Evolutionary conservation across 2,888 invertebrate species (phyloP).

Genomic region (Dendrolimus pini): DNA sequence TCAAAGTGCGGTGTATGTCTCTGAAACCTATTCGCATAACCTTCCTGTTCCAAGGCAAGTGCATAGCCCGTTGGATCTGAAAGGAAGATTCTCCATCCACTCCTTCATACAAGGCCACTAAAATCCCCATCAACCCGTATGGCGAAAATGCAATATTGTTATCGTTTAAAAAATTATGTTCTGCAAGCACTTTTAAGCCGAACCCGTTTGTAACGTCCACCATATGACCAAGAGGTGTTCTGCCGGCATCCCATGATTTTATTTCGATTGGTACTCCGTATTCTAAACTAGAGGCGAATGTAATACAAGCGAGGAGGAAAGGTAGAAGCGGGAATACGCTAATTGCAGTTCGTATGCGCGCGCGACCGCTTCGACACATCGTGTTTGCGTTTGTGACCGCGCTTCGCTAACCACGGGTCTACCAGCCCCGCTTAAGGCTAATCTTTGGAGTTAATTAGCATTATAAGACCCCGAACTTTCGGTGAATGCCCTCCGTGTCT

Average conservation of each 20-base stretch:
- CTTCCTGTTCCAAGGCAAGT: slow-evolving; percentile 84
- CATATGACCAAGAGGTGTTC: slow-evolving; percentile 83
- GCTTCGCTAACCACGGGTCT: slow-evolving; percentile 42
- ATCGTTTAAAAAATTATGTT: slow-evolving; percentile 83
- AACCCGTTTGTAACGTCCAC: slow-evolving; percentile 87
- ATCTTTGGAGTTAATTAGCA: slow-evolving; percentile 59
- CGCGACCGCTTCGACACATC: slow-evolving; percentile 54
- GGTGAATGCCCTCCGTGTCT: slow-evolving; percentile 62
- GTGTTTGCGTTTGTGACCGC: slow-evolving; percentile 53
- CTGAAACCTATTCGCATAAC: slow-evolving; percentile 86
- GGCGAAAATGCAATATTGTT: slow-evolving; percentile 92
- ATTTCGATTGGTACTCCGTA: slow-evolving; percentile 63
- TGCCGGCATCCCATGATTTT: slow-evolving; percentile 59
- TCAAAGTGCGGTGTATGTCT: slow-evolving; percentile 87
- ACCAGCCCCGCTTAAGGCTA: slow-evolving; percentile 35
- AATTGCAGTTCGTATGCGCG: slow-evolving; percentile 20
- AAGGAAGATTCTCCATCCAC: slow-evolving; percentile 82
- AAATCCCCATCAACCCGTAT: slow-evolving; percentile 86
- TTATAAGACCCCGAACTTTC: slow-evolving; percentile 44
- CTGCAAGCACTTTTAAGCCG: slow-evolving; percentile 81
- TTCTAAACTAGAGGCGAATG: slow-evolving; percentile 26
- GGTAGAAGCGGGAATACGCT: slow-evolving; percentile 19
- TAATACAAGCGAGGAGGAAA: slow-evolving; percentile 28
- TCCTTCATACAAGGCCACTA: slow-evolving; percentile 88
- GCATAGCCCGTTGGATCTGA: slow-evolving; percentile 83